phyloP scores from a whole-genome alignment of 2,888 invertebrate species.

The Leucophora obtusa region DNA sequence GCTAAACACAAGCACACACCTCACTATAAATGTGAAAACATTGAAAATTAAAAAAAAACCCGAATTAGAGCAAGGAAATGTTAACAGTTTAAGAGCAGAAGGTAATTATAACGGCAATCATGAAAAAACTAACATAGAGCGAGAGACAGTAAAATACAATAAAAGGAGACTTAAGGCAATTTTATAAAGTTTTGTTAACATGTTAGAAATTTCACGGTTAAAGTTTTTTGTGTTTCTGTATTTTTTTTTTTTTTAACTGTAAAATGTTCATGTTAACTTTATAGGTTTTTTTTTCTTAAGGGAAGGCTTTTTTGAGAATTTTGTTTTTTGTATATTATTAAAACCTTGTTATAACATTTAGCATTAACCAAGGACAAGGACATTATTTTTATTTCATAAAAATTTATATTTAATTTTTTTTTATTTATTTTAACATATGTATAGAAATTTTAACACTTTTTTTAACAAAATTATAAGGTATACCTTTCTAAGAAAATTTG shows the following conservation, averaged over 20 bases:
- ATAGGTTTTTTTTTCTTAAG: constrained; percentile 12
- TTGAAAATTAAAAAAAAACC: constrained; percentile 14
- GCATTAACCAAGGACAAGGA: constrained; percentile 63
- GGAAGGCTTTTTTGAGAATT: constrained; percentile 64
- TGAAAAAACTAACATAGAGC: neutral
- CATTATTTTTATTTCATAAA: constrained; percentile 20
- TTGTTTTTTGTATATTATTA: constrained; percentile 50
- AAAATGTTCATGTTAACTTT: constrained; percentile 1
- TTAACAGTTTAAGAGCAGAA: constrained; percentile 11
- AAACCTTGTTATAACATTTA: constrained; percentile 61
- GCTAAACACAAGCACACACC: constrained; percentile 9
- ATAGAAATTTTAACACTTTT: constrained; percentile 3
- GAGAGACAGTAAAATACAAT: too few species aligned
- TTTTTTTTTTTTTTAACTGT: neutral
- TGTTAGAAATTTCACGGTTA: neutral
- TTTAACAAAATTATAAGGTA: neutral
- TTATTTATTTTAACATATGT: constrained; percentile 2
- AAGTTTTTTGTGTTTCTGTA: neutral
- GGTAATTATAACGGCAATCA: constrained; percentile 1
- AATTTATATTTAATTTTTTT: constrained; percentile 11
- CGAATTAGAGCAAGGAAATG: constrained; percentile 31
- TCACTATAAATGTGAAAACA: constrained; percentile 6
- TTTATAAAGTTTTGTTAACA: too few species aligned
- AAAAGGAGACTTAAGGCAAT: neutral
- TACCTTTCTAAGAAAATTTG: neutral